phyloP scores from a whole-genome alignment of 2,888 invertebrate genomes.

The Dilophus febrilis region DNA sequence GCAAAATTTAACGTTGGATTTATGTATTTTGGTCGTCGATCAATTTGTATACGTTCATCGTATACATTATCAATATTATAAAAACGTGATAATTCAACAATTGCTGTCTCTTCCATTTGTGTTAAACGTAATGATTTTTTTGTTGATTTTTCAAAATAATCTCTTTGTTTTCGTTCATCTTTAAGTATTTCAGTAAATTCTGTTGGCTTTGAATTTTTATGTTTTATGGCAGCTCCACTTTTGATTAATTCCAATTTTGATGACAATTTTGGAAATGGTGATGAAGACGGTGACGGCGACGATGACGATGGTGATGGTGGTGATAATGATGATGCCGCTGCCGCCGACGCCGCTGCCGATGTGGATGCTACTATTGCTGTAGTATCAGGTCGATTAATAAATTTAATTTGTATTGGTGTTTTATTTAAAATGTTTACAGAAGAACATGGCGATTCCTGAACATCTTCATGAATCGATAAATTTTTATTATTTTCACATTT shows the following conservation, averaged over 20 bases:
- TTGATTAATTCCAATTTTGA: neutral
- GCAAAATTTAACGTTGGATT: slow-evolving; percentile 22
- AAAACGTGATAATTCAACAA: slow-evolving; percentile 56
- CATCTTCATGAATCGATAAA: too few relatives aligned
- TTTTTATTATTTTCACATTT: slow-evolving; percentile 8
- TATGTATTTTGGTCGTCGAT: neutral
- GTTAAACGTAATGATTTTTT: slow-evolving; percentile 57
- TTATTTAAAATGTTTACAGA: neutral
- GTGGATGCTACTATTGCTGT: too few relatives aligned
- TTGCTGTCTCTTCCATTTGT: slow-evolving; percentile 79
- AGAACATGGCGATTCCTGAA: neutral
- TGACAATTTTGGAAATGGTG: neutral
- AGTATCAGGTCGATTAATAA: too few relatives aligned
- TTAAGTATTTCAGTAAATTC: slow-evolving; percentile 43
- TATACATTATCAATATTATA: slow-evolving; percentile 52
- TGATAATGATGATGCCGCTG: slow-evolving; percentile 3
- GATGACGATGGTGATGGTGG: slow-evolving; percentile 3
- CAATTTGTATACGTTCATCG: slow-evolving; percentile 36
- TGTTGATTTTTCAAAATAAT: slow-evolving; percentile 49
- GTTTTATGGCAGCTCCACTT: too few relatives aligned
- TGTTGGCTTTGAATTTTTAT: slow-evolving; percentile 16
- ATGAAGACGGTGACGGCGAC: neutral
- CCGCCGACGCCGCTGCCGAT: too few relatives aligned
- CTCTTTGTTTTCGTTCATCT: slow-evolving; percentile 55
- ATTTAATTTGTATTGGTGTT: neutral